Percentiles rank a stretch among this genome's conserved stretches.
Conservation (phyloP, 2,797 vertebrate genomes). For the Halcyon chelicuti region DNA sequence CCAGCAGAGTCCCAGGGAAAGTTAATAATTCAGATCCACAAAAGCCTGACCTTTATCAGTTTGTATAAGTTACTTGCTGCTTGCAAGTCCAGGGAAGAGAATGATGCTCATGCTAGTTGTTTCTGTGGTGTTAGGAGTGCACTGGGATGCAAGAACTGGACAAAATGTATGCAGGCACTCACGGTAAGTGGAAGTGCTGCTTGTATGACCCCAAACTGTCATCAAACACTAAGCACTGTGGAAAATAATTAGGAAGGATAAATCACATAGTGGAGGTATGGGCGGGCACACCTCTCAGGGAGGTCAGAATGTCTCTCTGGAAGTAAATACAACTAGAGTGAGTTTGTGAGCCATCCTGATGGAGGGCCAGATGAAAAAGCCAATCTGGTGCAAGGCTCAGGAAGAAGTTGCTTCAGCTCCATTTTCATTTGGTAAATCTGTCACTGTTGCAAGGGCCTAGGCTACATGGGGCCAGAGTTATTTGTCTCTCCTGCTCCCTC, state of each 20-base stretch:
- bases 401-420: not conserved
- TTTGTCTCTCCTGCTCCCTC: not conserved
- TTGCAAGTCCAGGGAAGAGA: not conserved
- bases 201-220: not conserved
- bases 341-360: not conserved
- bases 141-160: not conserved
- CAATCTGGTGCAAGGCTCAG: not conserved
- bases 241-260: not conserved
- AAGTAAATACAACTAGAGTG: not conserved
- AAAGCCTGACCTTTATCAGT: not conserved
- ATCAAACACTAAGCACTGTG: not conserved
- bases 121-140: not conserved
- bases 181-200: not conserved
- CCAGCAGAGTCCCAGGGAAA: not conserved
- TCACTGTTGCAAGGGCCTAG: not conserved
- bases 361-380: not conserved
- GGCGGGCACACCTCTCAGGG: not conserved
- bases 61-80: not conserved
- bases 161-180: not conserved
- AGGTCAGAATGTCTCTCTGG: not conserved
- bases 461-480: rapidly evolving
- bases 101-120: no score
- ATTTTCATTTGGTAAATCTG: not conserved
- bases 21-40: not conserved
- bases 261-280: not conserved